Evolutionary conservation across 2,797 vertebrate species (phyloP).

Genomic region (Smutsia gigantea): DNA sequence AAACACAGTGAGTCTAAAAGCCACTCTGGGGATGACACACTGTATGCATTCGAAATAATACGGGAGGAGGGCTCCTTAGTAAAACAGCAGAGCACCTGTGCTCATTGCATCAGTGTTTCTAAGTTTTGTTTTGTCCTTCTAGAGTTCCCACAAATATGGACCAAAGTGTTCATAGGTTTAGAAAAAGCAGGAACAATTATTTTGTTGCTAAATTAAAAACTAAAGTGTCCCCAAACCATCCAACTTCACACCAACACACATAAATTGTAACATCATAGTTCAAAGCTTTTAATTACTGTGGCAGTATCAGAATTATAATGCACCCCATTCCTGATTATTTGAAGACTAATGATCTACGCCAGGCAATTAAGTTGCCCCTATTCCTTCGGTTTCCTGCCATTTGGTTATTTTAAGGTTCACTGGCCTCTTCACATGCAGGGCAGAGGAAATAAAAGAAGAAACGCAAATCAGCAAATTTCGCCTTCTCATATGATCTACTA

Average conservation of each 20-base stretch:
- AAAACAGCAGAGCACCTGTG: background rate
- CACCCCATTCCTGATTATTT: conserved; percentile 50
- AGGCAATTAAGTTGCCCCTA: conserved; percentile 54
- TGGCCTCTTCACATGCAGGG: conserved; percentile 41
- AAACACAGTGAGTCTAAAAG: conserved; percentile 43
- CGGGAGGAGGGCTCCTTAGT: background rate
- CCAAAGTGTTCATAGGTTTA: background rate
- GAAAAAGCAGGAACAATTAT: conserved; percentile 25
- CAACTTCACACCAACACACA: background rate
- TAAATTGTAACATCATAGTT: conserved; percentile 50
- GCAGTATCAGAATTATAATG: conserved; percentile 20
- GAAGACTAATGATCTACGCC: conserved; percentile 60
- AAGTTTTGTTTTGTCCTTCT: background rate
- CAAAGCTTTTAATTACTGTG: conserved; percentile 42
- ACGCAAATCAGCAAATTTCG: conserved; percentile 32
- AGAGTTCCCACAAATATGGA: background rate
- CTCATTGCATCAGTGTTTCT: background rate
- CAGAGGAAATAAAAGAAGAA: conserved; percentile 33
- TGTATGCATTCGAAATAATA: background rate
- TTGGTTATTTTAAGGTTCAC: conserved; percentile 69
- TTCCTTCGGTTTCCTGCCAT: conserved; percentile 42
- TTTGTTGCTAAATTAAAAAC: conserved; percentile 47
- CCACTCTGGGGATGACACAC: background rate
- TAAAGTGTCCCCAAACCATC: conserved; percentile 22
- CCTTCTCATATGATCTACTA: conserved; percentile 1